A percentile compares a stretch with the other conserved stretches of the same genome.
phyloP scores from a whole-genome alignment of 2,113 vertebrate species.

The Zapornia atra region DNA sequence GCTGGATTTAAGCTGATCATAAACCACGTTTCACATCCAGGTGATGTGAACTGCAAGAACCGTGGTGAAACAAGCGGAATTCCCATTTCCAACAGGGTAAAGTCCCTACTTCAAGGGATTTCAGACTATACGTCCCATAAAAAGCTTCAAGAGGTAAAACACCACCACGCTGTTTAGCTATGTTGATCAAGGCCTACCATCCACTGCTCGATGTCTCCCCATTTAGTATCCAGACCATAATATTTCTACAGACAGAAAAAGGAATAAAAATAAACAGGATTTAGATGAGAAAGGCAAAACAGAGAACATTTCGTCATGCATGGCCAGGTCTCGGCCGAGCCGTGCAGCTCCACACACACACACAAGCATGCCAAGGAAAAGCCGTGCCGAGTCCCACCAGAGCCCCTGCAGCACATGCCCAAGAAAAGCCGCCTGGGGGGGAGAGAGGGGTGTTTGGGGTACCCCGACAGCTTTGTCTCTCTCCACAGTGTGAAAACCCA shows the following conservation, averaged over 20 bases:
- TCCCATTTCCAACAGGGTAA: neutral
- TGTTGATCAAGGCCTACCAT: slow-evolving; percentile 85
- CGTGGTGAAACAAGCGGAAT: neutral
- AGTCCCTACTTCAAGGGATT: neutral
- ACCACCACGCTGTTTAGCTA: neutral
- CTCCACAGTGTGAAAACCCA: neutral
- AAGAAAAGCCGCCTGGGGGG: neutral
- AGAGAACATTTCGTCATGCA: neutral
- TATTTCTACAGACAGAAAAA: slow-evolving; percentile 87
- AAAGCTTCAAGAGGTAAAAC: neutral
- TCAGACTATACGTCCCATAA: neutral
- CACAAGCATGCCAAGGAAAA: neutral
- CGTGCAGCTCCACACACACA: neutral
- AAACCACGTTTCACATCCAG: neutral
- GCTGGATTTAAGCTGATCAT: neutral
- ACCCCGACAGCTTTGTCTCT: neutral
- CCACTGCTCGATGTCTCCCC: slow-evolving; percentile 98
- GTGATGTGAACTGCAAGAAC: neutral
- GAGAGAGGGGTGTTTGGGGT: neutral
- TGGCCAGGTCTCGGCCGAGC: neutral
- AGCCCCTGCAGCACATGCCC: fast-evolving
- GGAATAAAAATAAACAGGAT: slow-evolving; percentile 39
- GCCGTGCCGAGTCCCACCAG: fast-evolving
- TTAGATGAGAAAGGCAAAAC: slow-evolving; percentile 51
- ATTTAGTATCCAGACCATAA: slow-evolving; percentile 91